Conservation (phyloP, 2,113 vertebrate genomes). For the Petrocephalus microphthalmus region DNA sequence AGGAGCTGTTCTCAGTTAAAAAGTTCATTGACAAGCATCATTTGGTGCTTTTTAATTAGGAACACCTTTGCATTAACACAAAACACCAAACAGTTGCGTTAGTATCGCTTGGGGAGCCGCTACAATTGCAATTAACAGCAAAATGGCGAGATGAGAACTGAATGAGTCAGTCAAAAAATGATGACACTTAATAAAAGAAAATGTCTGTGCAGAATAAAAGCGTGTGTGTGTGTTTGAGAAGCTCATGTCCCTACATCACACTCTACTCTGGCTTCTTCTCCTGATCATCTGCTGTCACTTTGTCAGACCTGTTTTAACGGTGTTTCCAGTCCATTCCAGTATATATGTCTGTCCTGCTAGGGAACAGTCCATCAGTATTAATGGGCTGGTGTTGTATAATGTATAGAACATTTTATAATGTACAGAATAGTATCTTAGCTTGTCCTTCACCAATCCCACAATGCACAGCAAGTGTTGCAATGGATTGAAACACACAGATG, state of each 20-base stretch:
- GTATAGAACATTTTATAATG: background rate
- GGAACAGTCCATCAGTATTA: background rate
- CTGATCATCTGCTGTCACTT: background rate
- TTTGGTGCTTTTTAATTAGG: background rate
- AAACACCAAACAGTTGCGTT: background rate
- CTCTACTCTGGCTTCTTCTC: background rate
- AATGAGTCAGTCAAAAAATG: background rate
- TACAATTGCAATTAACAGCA: background rate
- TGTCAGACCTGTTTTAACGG: background rate
- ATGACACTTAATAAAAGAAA: background rate
- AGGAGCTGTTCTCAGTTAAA: background rate
- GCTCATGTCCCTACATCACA: background rate
- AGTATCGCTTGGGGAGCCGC: background rate
- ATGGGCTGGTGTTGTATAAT: background rate
- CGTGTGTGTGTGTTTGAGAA: background rate
- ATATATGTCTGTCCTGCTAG: background rate
- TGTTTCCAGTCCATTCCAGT: background rate
- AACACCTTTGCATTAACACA: background rate
- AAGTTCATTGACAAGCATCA: background rate
- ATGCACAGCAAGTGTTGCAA: background rate
- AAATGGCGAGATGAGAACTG: background rate
- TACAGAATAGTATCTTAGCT: background rate
- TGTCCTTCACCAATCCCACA: background rate
- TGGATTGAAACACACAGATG: background rate
- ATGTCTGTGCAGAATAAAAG: background rate